Base-by-base conservation (phyloP, 2,888 invertebrate species). In the Andrena marginata region DNA sequence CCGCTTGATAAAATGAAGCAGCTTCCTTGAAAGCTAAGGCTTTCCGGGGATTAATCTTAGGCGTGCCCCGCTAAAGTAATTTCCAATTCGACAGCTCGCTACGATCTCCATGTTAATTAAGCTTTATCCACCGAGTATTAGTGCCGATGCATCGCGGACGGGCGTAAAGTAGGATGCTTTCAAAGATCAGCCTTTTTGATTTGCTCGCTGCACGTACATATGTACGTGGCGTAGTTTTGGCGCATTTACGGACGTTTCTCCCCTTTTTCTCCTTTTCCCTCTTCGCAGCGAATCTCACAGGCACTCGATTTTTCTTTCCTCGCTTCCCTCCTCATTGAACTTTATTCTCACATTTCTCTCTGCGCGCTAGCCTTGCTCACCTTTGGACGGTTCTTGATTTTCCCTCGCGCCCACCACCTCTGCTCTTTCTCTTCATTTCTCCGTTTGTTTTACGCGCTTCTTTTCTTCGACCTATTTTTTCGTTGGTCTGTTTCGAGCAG, bases 51-150 rank as follows among this genome's bases (percentile, higher is more conserved):
- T 85, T 85, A 85, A 81, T 78, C 79, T 84, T 73, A 81, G 69
- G 72, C 68, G 70, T 67, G 78, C 73, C 73, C 71, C 68, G 62
- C 76, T 49, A 35, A 77, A 74, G 77, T 79, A 85, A 85, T 84
- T 85, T 85, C 79, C 81, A 84, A 84, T 85, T 81, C 84, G 80
- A 85, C 80, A 69, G 72, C 48, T 68, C 62, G 72, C 70, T 67
- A 63, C 73, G 81, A 85, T 81, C 77, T 81, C 84, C 79, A 81
- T 84, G 85, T 81, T 85, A 84, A 84, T 84, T 85, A 85, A 85
- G 70, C 80, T 71, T 62, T 76, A 56, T 73, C 76, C 69, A 63
- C n/a, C 5, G 49, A 33, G 68, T 70, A 67, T 73, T 72, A 72
- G 74, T 72, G 75, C 60, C 78, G 78, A 84, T 80, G 78, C 54